Conservation (phyloP, 30 jellyfish, hydroid and myxozoan species). For the Turritopsis rubra region DNA sequence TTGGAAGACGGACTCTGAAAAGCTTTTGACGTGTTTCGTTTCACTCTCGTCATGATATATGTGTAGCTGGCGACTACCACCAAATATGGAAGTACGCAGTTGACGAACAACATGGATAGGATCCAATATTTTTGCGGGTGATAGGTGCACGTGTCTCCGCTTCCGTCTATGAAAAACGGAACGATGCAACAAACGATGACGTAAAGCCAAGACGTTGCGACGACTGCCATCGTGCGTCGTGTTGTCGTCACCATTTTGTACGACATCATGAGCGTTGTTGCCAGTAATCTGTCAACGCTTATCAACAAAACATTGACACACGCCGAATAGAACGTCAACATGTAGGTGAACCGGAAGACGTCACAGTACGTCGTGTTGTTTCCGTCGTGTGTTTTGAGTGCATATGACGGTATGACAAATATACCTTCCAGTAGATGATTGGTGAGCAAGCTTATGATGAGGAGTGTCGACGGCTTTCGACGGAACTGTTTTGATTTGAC, state of each 20-base stretch:
- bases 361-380: conserved; percentile 9
- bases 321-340: conserved; percentile 33
- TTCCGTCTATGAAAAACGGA: conserved; percentile 22
- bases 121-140: conserved; percentile 29
- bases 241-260: neutral
- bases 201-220: conserved; percentile 19
- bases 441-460: neutral
- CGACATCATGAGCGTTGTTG: conserved; percentile 3
- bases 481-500: conserved; percentile 9
- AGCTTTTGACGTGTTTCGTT: neutral
- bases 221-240: neutral
- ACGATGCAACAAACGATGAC: conserved; percentile 5
- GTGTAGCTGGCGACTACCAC: conserved; percentile 2
- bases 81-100: conserved; percentile 23
- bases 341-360: conserved; percentile 31
- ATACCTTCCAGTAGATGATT: conserved; percentile 38
- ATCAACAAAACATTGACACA: conserved; percentile 29
- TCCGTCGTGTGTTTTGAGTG: neutral
- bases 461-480: neutral
- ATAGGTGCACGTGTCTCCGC: conserved; percentile 18
- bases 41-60: neutral
- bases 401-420: conserved; percentile 35
- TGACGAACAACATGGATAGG: conserved; percentile 19
- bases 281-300: conserved; percentile 29
- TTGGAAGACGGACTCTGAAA: neutral